These are phyloP conservation scores for Cataglyphis cursor DNA, from an alignment of 2,888 invertebrate genomes.

Conservation along the genomic window DNA sequence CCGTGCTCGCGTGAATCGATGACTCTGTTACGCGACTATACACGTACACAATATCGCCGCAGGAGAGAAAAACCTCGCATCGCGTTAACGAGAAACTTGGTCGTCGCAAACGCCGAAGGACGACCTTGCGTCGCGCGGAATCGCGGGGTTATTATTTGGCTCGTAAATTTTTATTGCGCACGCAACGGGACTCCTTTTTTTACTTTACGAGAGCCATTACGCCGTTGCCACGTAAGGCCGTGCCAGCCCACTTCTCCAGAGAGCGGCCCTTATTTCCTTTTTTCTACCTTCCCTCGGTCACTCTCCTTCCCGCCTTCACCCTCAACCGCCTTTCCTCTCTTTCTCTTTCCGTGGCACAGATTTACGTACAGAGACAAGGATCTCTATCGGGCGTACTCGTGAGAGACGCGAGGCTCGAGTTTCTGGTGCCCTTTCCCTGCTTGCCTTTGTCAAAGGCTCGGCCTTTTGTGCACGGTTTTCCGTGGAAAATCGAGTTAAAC, in stretches of 20 bases:
- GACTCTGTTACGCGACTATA: conserved; percentile 54
- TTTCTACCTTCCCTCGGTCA: conserved; percentile 30
- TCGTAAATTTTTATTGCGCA: conserved; percentile 84
- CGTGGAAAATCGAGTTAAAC: conserved; percentile 53
- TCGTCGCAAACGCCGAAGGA: conserved; percentile 38
- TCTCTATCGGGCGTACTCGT: conserved; percentile 32
- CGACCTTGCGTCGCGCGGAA: conserved; percentile 36
- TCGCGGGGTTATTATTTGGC: conserved; percentile 80
- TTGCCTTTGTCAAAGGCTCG: conserved; percentile 53
- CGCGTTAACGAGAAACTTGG: conserved; percentile 44
- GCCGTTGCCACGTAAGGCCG: conserved; percentile 78
- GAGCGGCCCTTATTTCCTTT: conserved; percentile 37
- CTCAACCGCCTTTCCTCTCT: not conserved
- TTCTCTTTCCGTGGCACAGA: conserved; percentile 40
- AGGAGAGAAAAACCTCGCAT: conserved; percentile 27
- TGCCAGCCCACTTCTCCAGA: conserved; percentile 67
- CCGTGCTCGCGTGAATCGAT: conserved; percentile 3
- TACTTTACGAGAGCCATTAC: conserved; percentile 82
- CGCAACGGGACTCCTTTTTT: conserved; percentile 73
- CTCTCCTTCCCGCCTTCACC: not conserved
- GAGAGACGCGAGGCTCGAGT: conserved; percentile 47
- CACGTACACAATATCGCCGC: conserved; percentile 29
- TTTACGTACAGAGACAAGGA: conserved; percentile 55
- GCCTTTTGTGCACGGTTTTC: conserved; percentile 43
- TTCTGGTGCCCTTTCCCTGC: conserved; percentile 52